Evolutionary conservation across 2,797 vertebrate species (phyloP), one percentile per base, ranked within the genome.

Genomic region (Sebastes trivittatus): DNA sequence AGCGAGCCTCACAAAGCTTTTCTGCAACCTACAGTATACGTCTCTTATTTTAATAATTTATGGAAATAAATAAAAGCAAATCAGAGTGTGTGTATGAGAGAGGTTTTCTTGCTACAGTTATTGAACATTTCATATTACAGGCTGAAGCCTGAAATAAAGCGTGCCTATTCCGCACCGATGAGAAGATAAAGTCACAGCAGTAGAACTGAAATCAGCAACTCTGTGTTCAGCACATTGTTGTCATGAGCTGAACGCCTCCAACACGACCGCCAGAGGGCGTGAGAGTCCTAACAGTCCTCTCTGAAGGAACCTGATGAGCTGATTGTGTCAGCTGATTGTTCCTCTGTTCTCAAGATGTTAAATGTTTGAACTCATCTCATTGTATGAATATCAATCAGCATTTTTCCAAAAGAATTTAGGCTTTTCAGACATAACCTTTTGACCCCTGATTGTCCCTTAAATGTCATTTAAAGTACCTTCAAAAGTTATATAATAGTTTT

Each of bases 1-100:
- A 42, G 13, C 14, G 2, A 42, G 0, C 38, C 38, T 42, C 38
- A 0, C 38, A 16, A 42, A 14, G 38, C 0, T 16, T 42, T 42
- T 42, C 38, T 55, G 11, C 22, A 55, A 55, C 54, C 22, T 55
- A 23, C 36, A 6, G 36, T 38, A 38, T 55, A 55, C 23, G 11
- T 23, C 22, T 55, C 18, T 11, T 0, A 60, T 30, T 29, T 59
- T 59, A 29, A 29, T 59, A 27, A 58, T 27, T 29, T 1, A 29
- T 20, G 9, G 13, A 60, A 60, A 59, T 16, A 18, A 29, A 30
- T 60, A 29, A 18, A 60, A 59, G 0, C 16, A 60, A 11, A 23
- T 42, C 38, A 16, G 38, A 42, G 6, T 16, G 38, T 42, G 5
- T 42, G 13, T 42, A 55, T 23, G 54, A 29, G 27, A 29, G 9